Evolutionary conservation across 2,888 invertebrate species (phyloP).

Genomic region (Cephus rjabovi): DNA sequence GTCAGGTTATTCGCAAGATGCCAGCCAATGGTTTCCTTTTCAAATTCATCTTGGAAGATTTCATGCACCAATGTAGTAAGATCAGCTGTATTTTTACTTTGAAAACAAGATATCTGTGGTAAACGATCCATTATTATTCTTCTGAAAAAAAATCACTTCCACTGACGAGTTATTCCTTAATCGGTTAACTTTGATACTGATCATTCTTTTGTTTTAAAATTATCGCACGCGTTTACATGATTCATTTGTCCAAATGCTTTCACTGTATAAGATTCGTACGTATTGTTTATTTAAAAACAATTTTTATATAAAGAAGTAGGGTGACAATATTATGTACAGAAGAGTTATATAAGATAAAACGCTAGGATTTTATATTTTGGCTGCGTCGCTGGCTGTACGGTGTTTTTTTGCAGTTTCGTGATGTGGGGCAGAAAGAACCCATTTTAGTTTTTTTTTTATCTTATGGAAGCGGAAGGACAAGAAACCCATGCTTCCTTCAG

Average conservation of each 20-base stretch:
- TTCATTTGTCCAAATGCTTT: background rate
- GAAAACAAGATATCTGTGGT: constrained; percentile 50
- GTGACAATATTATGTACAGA: constrained; percentile 51
- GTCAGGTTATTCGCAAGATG: constrained; percentile 10
- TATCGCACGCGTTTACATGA: background rate
- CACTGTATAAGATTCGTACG: constrained; percentile 30
- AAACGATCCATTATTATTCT: constrained; percentile 46
- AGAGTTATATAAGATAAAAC: constrained; percentile 41
- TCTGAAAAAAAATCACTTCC: background rate
- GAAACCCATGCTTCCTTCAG: background rate
- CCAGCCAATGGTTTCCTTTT: constrained; percentile 37
- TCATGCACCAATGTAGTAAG: constrained; percentile 48
- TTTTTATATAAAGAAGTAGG: constrained; percentile 50
- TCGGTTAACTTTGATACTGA: background rate
- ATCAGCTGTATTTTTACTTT: constrained; percentile 42
- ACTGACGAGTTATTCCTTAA: background rate
- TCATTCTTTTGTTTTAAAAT: constrained; percentile 3
- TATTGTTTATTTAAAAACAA: constrained; percentile 52
- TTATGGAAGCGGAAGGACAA: background rate
- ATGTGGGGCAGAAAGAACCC: background rate
- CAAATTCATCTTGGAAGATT: constrained; percentile 53
- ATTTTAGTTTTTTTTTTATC: background rate
- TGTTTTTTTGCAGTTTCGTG: background rate
- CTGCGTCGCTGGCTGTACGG: background rate
- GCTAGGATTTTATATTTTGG: constrained; percentile 50